Conservation (phyloP, 2,888 invertebrate species). For the Atethmia centrago region DNA sequence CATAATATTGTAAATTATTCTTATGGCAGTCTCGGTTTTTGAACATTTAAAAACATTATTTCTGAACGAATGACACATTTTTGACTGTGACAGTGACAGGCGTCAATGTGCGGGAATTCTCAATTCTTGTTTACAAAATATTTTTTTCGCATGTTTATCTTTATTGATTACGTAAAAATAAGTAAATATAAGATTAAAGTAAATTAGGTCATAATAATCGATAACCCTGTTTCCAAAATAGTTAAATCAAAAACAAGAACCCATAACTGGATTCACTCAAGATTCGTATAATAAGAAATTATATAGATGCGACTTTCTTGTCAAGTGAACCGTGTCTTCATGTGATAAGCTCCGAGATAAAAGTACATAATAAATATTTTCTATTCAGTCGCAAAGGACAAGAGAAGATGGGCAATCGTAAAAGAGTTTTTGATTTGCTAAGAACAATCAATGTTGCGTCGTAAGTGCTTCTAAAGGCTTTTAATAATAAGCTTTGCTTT, state of each 20-base stretch:
- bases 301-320: constrained; percentile 20
- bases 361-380: constrained; percentile 23
- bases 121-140: constrained; percentile 25
- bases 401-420: constrained; percentile 81
- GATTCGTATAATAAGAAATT: too few relatives aligned
- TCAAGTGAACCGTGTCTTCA: constrained; percentile 21
- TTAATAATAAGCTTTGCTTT: too few relatives aligned
- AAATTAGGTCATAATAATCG: neutral
- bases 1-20: too few relatives aligned
- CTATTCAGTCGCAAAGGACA: constrained; percentile 7
- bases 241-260: neutral
- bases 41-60: too few relatives aligned
- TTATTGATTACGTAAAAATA: neutral
- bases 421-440: constrained; percentile 92
- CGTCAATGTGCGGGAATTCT: constrained; percentile 12
- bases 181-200: neutral
- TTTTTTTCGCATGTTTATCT: neutral
- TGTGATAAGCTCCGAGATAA: constrained; percentile 49
- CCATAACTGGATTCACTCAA: neutral
- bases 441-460: constrained; percentile 92
- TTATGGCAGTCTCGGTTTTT: too few relatives aligned
- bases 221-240: neutral
- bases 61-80: constrained; percentile 4
- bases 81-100: constrained; percentile 21
- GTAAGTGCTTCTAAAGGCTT: constrained; percentile 88